Percentiles rank a stretch among this genome's conserved stretches.
phyloP scores from a whole-genome alignment of 30 jellyfish, hydroid and myxozoan species.

The Catostylus mosaicus region DNA sequence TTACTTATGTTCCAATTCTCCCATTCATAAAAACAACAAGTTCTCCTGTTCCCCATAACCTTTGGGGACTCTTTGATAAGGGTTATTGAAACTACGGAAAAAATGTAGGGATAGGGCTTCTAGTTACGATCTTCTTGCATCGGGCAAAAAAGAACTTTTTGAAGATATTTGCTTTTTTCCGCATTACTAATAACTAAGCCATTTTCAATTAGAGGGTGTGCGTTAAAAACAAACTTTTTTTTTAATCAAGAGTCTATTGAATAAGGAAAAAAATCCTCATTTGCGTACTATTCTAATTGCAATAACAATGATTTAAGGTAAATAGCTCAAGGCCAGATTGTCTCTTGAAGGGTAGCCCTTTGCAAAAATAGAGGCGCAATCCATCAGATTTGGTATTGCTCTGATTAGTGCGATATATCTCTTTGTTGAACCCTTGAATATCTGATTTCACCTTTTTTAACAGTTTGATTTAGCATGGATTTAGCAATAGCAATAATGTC shows the following conservation, averaged over 20 bases:
- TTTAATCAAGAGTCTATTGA: slow-evolving; percentile 55
- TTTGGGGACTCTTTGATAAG: too few species aligned
- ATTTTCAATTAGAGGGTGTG: slow-evolving; percentile 41
- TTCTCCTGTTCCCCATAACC: too few species aligned
- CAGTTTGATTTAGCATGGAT: slow-evolving; percentile 45
- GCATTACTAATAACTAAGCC: slow-evolving; percentile 39
- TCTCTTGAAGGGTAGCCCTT: slow-evolving; percentile 62
- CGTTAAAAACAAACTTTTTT: slow-evolving; percentile 32
- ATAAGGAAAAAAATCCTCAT: slow-evolving; percentile 26
- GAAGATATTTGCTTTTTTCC: slow-evolving; percentile 50
- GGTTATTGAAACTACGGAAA: slow-evolving; percentile 35
- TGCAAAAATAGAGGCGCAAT: slow-evolving; percentile 53
- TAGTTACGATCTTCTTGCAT: slow-evolving; percentile 43
- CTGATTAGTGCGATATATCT: slow-evolving; percentile 54
- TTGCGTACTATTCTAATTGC: slow-evolving; percentile 50
- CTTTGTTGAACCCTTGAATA: slow-evolving; percentile 46
- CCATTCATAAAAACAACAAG: too few species aligned
- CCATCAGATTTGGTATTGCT: slow-evolving; percentile 57
- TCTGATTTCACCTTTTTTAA: slow-evolving; percentile 23
- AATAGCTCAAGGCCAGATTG: slow-evolving; percentile 34
- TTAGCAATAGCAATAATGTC: slow-evolving; percentile 48
- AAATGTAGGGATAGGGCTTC: slow-evolving; percentile 57
- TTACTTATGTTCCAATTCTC: too few species aligned
- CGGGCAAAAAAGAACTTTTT: slow-evolving; percentile 37
- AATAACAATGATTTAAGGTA: slow-evolving; percentile 22